phyloP scores from a whole-genome alignment of 2,797 vertebrate species.

The Sebastes hubbsi region DNA sequence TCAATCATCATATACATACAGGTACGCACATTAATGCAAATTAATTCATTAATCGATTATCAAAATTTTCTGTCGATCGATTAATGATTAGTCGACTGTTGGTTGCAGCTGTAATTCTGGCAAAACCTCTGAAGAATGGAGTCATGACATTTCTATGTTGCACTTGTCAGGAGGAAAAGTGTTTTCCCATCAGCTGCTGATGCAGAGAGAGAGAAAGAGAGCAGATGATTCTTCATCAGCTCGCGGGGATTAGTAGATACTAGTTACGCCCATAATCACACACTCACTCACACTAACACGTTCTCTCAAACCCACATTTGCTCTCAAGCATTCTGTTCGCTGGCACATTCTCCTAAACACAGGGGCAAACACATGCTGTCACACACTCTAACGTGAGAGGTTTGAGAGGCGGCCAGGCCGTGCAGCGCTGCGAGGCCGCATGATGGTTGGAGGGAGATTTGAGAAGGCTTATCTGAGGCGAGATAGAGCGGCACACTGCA shows the following conservation, averaged over 20 bases:
- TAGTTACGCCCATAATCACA: conserved; percentile 64
- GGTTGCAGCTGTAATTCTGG: too few species aligned
- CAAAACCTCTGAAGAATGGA: background rate
- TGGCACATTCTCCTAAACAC: conserved; percentile 57
- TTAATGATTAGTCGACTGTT: too few species aligned
- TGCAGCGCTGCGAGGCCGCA: conserved; percentile 67
- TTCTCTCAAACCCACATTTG: conserved; percentile 58
- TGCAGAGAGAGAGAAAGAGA: conserved; percentile 24
- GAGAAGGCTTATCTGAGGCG: conserved; percentile 84
- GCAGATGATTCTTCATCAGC: conserved; percentile 57
- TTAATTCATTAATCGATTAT: too few species aligned
- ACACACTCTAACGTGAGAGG: conserved; percentile 66
- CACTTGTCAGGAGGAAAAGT: conserved; percentile 5
- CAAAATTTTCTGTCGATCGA: too few species aligned
- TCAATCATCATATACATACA: too few species aligned
- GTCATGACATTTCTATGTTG: background rate
- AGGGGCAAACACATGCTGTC: conserved; percentile 55
- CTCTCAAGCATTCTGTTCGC: conserved; percentile 30
- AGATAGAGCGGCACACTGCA: conserved; percentile 77
- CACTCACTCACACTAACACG: conserved; percentile 60
- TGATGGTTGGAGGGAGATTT: conserved; percentile 83
- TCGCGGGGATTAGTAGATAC: conserved; percentile 47
- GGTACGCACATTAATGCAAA: too few species aligned
- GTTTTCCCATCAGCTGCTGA: conserved; percentile 36
- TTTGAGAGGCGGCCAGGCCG: conserved; percentile 67